Conservation (phyloP, 1,140 invertebrate species). For the Leptinotarsa texana region DNA sequence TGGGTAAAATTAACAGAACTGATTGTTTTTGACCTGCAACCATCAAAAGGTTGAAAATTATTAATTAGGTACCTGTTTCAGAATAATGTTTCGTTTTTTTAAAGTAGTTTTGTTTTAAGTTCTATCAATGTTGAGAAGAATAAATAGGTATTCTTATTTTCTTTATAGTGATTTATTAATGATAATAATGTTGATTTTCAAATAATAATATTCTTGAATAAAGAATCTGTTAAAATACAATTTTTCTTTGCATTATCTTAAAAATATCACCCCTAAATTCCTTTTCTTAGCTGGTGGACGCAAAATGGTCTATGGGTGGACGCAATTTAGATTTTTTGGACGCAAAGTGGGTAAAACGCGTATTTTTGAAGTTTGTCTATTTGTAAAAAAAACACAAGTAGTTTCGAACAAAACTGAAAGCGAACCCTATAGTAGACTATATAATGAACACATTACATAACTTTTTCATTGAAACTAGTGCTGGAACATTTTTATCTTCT, state of each 20-base stretch:
- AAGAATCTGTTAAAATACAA: constrained; percentile 10
- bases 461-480: neutral
- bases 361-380: constrained; percentile 8
- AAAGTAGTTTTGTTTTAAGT: neutral
- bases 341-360: constrained; percentile 1
- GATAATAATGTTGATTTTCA: constrained; percentile 4
- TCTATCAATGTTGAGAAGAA: constrained; percentile 4
- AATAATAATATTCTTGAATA: constrained; percentile 13
- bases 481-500: constrained; percentile 12
- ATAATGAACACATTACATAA: neutral
- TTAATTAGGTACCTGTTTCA: too few relatives aligned
- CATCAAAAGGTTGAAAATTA: too few relatives aligned
- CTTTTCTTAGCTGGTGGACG: neutral
- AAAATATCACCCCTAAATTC: constrained; percentile 1
- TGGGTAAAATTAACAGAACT: constrained; percentile 1
- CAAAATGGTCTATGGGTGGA: neutral
- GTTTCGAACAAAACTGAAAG: constrained; percentile 5
- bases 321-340: constrained; percentile 12
- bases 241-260: constrained; percentile 10
- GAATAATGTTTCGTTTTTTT: too few relatives aligned
- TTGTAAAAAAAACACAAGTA: constrained; percentile 3
- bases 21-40: too few relatives aligned
- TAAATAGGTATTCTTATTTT: neutral
- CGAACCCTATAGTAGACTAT: constrained; percentile 4
- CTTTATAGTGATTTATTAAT: too few relatives aligned